Conservation (phyloP, 2,797 vertebrate genomes). For the Megaceryle alcyon region DNA sequence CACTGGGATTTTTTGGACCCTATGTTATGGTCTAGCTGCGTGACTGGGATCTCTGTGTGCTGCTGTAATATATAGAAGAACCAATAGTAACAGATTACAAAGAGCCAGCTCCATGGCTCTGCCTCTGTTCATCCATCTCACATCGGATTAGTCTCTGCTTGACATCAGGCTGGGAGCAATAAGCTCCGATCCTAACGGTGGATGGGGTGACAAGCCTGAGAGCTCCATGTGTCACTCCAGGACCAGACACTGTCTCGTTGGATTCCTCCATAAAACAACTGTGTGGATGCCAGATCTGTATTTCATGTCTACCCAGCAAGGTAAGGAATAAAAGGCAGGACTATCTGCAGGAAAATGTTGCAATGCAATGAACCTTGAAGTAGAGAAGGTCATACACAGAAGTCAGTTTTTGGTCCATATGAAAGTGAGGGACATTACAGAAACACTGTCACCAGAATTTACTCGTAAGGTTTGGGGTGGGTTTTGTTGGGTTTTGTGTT, state of each 20-base stretch:
- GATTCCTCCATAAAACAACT: background rate
- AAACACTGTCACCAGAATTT: background rate
- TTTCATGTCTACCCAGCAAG: background rate
- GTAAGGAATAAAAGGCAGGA: background rate
- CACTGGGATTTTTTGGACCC: background rate
- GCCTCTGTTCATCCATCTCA: conserved; percentile 28
- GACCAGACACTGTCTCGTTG: background rate
- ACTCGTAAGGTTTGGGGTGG: background rate
- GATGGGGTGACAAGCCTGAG: background rate
- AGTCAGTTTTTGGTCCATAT: background rate
- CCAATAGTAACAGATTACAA: background rate
- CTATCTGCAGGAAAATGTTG: background rate
- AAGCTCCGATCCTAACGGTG: background rate
- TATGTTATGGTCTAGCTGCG: background rate
- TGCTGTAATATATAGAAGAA: background rate
- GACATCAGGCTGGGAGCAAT: conserved; percentile 49
- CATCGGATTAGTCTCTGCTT: conserved; percentile 48
- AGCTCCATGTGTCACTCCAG: conserved; percentile 28
- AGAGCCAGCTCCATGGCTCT: background rate
- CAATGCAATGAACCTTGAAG: background rate
- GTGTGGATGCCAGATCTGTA: background rate
- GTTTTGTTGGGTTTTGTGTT: background rate
- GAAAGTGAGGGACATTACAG: background rate
- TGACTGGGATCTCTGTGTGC: background rate
- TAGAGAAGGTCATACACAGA: background rate